Evolutionary conservation across 2,797 vertebrate species (phyloP).

Genomic region (Xenops minutus): DNA sequence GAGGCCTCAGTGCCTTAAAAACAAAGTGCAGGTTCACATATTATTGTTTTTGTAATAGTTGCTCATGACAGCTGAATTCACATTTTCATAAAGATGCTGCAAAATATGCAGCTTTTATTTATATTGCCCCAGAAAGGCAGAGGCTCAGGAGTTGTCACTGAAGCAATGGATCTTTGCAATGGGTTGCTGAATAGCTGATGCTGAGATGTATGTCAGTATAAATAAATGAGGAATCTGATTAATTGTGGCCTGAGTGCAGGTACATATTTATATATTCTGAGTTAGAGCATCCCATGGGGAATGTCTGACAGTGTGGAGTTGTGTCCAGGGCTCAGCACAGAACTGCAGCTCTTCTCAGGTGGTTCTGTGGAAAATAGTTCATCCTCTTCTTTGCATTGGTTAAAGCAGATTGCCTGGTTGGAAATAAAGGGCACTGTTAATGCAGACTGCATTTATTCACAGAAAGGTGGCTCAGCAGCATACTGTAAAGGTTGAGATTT

Average conservation of each 20-base stretch:
- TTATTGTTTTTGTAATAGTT: not conserved
- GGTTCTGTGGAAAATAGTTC: not conserved
- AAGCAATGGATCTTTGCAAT: not conserved
- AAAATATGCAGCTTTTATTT: not conserved
- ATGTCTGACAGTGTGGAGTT: not conserved
- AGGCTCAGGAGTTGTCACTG: not conserved
- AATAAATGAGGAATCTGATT: not conserved
- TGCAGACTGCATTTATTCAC: not conserved
- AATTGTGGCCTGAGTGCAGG: not conserved
- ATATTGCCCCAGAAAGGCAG: not conserved
- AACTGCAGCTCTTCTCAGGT: not conserved
- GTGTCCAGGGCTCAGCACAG: not conserved
- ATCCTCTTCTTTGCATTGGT: not conserved
- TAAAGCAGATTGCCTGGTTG: not conserved
- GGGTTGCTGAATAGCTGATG: not conserved
- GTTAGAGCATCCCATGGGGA: not conserved
- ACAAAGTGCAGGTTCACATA: not conserved
- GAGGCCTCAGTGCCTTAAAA: not conserved
- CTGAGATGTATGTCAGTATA: not conserved
- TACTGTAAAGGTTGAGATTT: not conserved
- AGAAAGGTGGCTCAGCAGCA: not conserved
- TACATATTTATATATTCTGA: not conserved
- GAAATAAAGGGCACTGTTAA: not conserved
- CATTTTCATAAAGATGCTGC: not conserved
- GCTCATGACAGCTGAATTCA: not conserved